A percentile compares a stretch with the other conserved stretches of the same genome.
Conservation (phyloP, 1,140 invertebrate species). For the Brachionus asplanchnoidis region DNA sequence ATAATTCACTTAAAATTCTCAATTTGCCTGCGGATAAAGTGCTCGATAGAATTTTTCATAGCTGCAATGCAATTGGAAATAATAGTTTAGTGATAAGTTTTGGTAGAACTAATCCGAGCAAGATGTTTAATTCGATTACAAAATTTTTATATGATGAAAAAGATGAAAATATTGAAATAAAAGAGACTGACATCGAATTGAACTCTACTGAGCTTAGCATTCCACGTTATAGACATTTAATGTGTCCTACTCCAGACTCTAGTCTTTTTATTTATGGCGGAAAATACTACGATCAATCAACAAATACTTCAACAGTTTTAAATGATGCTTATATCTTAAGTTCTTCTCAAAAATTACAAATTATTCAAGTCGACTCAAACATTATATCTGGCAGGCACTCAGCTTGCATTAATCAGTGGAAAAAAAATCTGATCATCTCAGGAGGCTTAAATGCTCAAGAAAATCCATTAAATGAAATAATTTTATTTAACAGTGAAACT, state of each 20-base stretch:
- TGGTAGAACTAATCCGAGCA: slow-evolving; percentile 30
- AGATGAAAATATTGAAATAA: slow-evolving; percentile 13
- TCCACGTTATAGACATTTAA: slow-evolving; percentile 15
- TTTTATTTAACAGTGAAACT: slow-evolving; percentile 47
- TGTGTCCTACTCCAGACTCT: not conserved
- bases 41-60: slow-evolving; percentile 7
- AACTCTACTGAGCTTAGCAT: not conserved
- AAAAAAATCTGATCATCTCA: slow-evolving; percentile 47
- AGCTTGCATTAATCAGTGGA: not conserved
- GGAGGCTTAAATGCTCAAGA: slow-evolving; percentile 54
- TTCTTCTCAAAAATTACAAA: not conserved
- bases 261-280: slow-evolving; percentile 28
- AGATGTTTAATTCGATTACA: slow-evolving; percentile 20
- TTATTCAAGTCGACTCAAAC: not conserved
- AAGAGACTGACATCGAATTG: not conserved
- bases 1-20: not conserved
- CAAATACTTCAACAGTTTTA: not conserved
- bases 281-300: slow-evolving; percentile 1
- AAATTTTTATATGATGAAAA: not conserved
- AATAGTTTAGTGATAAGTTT: not conserved
- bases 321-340: slow-evolving; percentile 18
- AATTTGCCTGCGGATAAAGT: not conserved
- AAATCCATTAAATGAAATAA: slow-evolving; percentile 48
- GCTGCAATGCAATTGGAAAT: not conserved
- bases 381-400: not conserved